Percentiles rank a stretch among this genome's conserved stretches.
phyloP scores from a whole-genome alignment of 2,113 vertebrate genomes.

The Datnioides undecimradiatus region DNA sequence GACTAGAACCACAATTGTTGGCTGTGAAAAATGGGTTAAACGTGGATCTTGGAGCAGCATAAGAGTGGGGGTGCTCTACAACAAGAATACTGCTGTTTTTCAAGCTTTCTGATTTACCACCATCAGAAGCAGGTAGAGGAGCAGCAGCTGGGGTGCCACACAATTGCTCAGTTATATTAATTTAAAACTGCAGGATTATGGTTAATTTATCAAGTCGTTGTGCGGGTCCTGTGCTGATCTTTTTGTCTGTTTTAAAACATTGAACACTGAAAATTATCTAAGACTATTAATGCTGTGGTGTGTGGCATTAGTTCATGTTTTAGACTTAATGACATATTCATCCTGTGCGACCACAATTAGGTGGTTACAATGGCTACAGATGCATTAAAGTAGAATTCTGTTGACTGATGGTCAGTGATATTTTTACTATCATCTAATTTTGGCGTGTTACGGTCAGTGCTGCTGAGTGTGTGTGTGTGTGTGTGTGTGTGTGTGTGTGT shows the following conservation, averaged over 20 bases:
- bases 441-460: neutral
- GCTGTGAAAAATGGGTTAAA: neutral
- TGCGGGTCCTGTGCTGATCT: neutral
- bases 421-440: neutral
- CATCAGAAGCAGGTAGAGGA: neutral
- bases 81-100: neutral
- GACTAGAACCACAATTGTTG: neutral
- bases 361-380: neutral
- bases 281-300: no score
- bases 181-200: no score
- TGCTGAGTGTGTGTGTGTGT: neutral
- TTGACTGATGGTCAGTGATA: neutral
- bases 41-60: neutral
- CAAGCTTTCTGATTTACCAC: no score
- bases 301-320: no score
- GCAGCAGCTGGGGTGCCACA: neutral
- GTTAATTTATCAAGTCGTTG: neutral
- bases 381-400: neutral
- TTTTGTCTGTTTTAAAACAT: neutral
- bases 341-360: no score
- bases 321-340: no score
- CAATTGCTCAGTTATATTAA: neutral
- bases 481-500: conserved; percentile 20
- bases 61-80: neutral
- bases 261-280: no score